A percentile compares a stretch with the other conserved stretches of the same genome.
Evolutionary conservation across 2,113 vertebrate species (phyloP).

Genomic region (Saguinus imperator): DNA sequence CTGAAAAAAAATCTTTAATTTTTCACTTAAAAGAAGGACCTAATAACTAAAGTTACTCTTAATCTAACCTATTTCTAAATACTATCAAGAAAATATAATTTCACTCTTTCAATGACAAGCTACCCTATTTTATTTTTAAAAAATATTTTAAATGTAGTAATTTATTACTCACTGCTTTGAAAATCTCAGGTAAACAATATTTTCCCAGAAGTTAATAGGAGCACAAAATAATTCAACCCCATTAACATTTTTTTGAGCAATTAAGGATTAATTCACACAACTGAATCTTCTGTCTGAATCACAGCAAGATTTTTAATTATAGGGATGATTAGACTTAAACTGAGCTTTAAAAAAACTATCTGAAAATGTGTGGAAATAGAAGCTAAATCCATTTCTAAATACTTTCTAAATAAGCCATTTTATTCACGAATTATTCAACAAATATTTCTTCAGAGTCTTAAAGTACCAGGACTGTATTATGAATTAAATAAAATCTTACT

Average conservation of each 20-base stretch:
- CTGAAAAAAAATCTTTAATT: not conserved
- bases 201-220: not conserved
- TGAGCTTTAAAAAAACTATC: too few relatives aligned
- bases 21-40: not conserved
- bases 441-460: not conserved
- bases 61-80: slow-evolving; percentile 27
- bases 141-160: not conserved
- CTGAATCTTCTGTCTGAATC: not conserved
- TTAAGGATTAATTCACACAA: not conserved
- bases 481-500: not conserved
- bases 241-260: slow-evolving; percentile 2
- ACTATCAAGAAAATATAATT: not conserved
- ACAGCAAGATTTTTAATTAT: slow-evolving; percentile 6
- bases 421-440: slow-evolving; percentile 19
- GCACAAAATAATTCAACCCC: slow-evolving; percentile 15
- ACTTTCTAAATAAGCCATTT: slow-evolving; percentile 8
- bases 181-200: slow-evolving; percentile 33
- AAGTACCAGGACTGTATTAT: not conserved
- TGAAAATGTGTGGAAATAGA: slow-evolving; percentile 6
- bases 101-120: not conserved
- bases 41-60: slow-evolving; percentile 26
- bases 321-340: not conserved
- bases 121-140: not conserved
- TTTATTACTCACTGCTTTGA: not conserved
- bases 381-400: slow-evolving; percentile 39